These are phyloP conservation scores for Porites lobata DNA, from an alignment of 92 coral and sea anemone genomes.

Conservation along the genomic window DNA sequence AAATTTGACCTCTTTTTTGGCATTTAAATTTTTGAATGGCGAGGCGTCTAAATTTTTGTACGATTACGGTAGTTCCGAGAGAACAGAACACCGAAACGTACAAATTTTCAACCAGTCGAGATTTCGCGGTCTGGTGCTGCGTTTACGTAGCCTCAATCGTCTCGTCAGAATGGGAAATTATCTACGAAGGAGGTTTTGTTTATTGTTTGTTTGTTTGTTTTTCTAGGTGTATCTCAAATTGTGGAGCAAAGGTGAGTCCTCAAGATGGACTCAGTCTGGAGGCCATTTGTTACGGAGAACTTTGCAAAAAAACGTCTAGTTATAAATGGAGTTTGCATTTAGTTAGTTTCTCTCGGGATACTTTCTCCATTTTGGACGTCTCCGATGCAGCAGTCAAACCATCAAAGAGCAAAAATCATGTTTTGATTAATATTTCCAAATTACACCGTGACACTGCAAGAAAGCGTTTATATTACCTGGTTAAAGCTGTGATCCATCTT, in stretches of 20 bases:
- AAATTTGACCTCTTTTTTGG: too few species aligned
- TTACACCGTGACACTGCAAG: conserved; percentile 2
- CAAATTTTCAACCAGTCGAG: too few species aligned
- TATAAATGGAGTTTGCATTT: conserved; percentile 49
- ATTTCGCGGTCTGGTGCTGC: too few species aligned
- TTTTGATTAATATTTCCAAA: not conserved
- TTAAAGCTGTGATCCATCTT: conserved; percentile 9
- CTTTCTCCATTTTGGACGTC: not conserved
- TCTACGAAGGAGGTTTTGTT: not conserved
- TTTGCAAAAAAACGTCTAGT: conserved; percentile 28
- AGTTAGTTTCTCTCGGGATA: not conserved
- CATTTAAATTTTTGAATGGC: too few species aligned
- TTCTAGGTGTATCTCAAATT: conserved; percentile 53
- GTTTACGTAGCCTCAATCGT: too few species aligned
- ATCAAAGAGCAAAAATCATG: conserved; percentile 1
- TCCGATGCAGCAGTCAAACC: not conserved
- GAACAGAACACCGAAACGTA: too few species aligned
- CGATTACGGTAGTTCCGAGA: too few species aligned
- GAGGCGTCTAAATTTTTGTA: too few species aligned
- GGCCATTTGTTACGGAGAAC: conserved; percentile 45
- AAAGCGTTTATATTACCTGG: conserved; percentile 8
- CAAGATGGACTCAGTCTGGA: conserved; percentile 33
- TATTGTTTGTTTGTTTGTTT: not conserved
- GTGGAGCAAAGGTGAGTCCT: conserved; percentile 50
- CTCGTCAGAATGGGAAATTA: too few species aligned